Evolutionary conservation across 2,797 vertebrate species (phyloP), one percentile per base, ranked within the genome.

Genomic region (Scleropages formosus): DNA sequence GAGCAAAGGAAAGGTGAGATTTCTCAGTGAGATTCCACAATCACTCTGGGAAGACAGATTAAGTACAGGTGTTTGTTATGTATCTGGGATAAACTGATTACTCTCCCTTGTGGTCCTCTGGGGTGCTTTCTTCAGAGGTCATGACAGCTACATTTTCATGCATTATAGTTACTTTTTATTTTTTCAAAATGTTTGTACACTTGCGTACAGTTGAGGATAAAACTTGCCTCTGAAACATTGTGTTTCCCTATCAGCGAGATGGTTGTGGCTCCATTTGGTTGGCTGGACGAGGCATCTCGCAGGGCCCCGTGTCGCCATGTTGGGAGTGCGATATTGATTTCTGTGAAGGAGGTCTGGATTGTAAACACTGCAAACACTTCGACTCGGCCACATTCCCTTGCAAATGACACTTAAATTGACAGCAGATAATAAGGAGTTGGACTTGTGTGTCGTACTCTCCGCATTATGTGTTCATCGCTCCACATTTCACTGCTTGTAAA

Each of bases 261-360:
- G 78, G 70, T 72, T 51, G 72, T 60, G 64, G 75, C 82, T 80
- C 61, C 67, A 79, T 84, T 83, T 77, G 75, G 73, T 72, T 75
- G 77, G 67, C 68, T 73, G 51, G 51, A 60, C 44, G 16, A 80
- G 78, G 83, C 73, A 51, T 78, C 80, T 75, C 72, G 31, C 69
- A 72, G 77, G 56, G n/a, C 51, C 27, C 47, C 16, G 72, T n/a
- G n/a, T n/a, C 31, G 31, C 31, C 6, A 6, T 46, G 56, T 80
- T 74, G 61, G 72, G 56, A 79, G 78, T 72, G 53, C 70, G 10
- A 58, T 84, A 82, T 80, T 82, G 80, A 85, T 84, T 84, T 63
- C 69, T 78, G 75, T 71, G 80, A 72, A 72, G 76, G 67, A n/a
- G 72, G 31, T 44, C 20, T 39, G 22, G 64, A 78, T 81, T 63